Percentiles rank a stretch among this genome's conserved stretches.
Conservation (phyloP, 1,140 invertebrate genomes). For the Hyles euphorbiae region DNA sequence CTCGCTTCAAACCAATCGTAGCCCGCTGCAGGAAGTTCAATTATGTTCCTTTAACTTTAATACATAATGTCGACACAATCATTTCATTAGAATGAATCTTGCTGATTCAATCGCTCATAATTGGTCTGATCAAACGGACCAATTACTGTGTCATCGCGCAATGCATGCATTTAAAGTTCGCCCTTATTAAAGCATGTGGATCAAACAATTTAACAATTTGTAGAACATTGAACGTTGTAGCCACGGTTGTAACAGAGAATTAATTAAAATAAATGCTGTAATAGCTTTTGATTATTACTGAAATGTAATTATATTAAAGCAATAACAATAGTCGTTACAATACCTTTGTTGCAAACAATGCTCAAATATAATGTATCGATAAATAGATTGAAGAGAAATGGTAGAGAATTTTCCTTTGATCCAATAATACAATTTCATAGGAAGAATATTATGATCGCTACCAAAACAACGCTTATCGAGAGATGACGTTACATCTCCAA, state of each 20-base stretch:
- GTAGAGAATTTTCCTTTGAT: not conserved
- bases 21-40: slow-evolving; percentile 68
- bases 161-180: slow-evolving; percentile 5
- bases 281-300: no score
- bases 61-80: slow-evolving; percentile 68
- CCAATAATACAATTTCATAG: slow-evolving; percentile 1
- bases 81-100: slow-evolving; percentile 69
- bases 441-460: slow-evolving; percentile 2
- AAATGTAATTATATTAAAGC: no score
- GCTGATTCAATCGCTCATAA: slow-evolving; percentile 55
- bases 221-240: no score
- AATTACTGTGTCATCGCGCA: slow-evolving; percentile 31
- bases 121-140: slow-evolving; percentile 52
- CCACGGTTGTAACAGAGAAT: no score
- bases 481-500: slow-evolving; percentile 39
- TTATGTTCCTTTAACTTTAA: slow-evolving; percentile 70
- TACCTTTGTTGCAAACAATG: no score
- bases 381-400: no score
- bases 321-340: no score
- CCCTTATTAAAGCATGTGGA: slow-evolving; percentile 12
- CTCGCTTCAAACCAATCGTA: slow-evolving; percentile 48
- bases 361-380: no score
- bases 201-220: slow-evolving; percentile 1
- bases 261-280: no score
- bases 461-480: slow-evolving; percentile 27